Evolutionary conservation across 2,797 vertebrate genomes (phyloP), one percentile per base, ranked within the genome.

Genomic region (Catharus ustulatus): DNA sequence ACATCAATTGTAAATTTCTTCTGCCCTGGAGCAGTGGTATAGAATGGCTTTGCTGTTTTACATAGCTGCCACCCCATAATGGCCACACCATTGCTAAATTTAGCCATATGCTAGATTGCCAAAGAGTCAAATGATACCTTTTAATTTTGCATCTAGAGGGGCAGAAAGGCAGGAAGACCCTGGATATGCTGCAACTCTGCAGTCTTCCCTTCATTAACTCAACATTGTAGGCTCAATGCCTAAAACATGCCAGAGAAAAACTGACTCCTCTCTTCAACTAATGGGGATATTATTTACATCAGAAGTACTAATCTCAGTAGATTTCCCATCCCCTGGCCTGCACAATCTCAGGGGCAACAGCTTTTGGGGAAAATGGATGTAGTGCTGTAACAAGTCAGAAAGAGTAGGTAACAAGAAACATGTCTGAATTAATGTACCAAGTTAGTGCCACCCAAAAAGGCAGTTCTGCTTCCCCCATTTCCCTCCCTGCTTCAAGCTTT

Each of bases 11-110:
- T 63, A 92, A 84, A 91, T 36, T 67, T 82, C 87, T 94, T 91
- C 75, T 89, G 64, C 64, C 84, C 68, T 67, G 57, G 29, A 87
- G 90, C 68, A 89, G 52, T 26, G 52, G 71, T 49, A 80, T 51
- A 72, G 57, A 85, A 93, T 43, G 42, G 38, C 68, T 95, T 66
- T 84, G 32, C 49, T 90, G n/a, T 64, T 94, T 95, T 71, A 45
- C 52, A 64, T 68, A 58, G 66, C 49, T 83, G 49, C 46, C 77
- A 66, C 24, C 43, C 46, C 43, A 18, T 34, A 83, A 83, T 54
- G 67, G 49, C 62, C 76, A 68, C 36, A 34, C 40, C 58, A 36
- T 48, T 84, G 40, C 80, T 84, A 84, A 78, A 72, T 90, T 72
- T 78, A 72, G 59, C 46, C 36, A 42, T 22, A 59, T 7, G 32